Base-by-base conservation (phyloP, 2,797 vertebrate genomes). In the Scarus forsteni region DNA sequence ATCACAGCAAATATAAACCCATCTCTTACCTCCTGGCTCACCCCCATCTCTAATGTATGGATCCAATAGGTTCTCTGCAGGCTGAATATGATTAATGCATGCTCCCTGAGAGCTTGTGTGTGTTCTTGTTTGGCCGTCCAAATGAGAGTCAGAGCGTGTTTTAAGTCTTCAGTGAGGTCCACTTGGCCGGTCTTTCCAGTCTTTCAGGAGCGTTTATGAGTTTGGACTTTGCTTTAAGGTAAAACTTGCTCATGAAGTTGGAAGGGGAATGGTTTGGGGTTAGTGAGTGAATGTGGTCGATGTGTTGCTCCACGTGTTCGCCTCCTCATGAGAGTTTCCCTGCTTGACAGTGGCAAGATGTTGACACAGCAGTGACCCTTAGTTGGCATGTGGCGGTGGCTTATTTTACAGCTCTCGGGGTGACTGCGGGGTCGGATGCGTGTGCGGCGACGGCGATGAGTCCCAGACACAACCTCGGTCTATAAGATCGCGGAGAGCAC, bases 321-420 rank as follows among this genome's bases (percentile, higher is more conserved):
- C 42, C 13, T 54, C 9, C 34, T 51, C 19, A 5, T 35, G 62
- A 76, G 54, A 8, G 51, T 76, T 62, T 35, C 77, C 68, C 68
- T 42, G 60, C 61, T 75, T 54, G 74, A 79, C 73, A 60, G 70
- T 66, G 83, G 77, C 68, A 59, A 86, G 74, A 86, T 38, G 73
- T 73, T 83, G 83, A 90, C 87, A 74, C 73, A 6, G 55, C 65
- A 0, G 3, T 85, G 85, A 91, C 85, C 88, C 85, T 60, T 63
- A 48, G 60, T 52, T 79, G 77, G 78, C 83, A 88, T 86, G 76
- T 71, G 75, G 79, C 61, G 14, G 81, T 75, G 73, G 85, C 80
- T 87, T 84, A 81, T 71, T 88, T 87, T 84, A 85, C 74, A 83
- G 62, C 76, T 63, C n/a, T 1, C 3, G 43, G 75, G 85, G 83